Evolutionary conservation across 2,888 invertebrate genomes (phyloP).

Genomic region (Odontocerum albicorne): DNA sequence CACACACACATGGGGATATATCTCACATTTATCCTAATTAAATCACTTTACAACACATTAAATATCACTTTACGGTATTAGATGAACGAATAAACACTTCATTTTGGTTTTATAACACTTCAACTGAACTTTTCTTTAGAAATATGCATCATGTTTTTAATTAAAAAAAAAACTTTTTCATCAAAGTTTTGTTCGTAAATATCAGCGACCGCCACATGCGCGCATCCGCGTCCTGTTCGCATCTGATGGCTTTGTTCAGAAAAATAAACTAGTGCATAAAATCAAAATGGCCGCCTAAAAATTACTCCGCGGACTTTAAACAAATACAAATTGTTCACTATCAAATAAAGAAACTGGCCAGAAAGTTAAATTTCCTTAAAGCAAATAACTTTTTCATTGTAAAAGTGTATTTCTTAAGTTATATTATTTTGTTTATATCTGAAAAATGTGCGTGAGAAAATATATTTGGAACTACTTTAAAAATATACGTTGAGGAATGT

Average conservation of each 20-base stretch:
- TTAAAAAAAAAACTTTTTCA: slow-evolving; percentile 39
- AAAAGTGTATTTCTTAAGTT: neutral
- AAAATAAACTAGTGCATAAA: slow-evolving; percentile 57
- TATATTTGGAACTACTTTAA: slow-evolving; percentile 32
- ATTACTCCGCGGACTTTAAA: slow-evolving; percentile 32
- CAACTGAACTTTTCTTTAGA: slow-evolving; percentile 29
- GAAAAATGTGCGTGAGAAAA: slow-evolving; percentile 33
- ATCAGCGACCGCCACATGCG: slow-evolving; percentile 41
- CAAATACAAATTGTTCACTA: slow-evolving; percentile 15
- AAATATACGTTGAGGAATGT: slow-evolving; percentile 48
- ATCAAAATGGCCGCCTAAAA: slow-evolving; percentile 56
- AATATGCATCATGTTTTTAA: slow-evolving; percentile 22
- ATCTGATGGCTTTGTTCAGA: slow-evolving; percentile 61
- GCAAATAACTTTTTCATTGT: slow-evolving; percentile 8
- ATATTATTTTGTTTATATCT: neutral
- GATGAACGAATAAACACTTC: slow-evolving; percentile 58
- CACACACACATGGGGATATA: slow-evolving; percentile 57
- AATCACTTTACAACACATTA: slow-evolving; percentile 49
- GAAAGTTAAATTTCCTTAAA: neutral
- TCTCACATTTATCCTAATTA: slow-evolving; percentile 53
- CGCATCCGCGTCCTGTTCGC: slow-evolving; percentile 60
- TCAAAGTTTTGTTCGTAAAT: slow-evolving; percentile 16
- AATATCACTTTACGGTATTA: slow-evolving; percentile 57
- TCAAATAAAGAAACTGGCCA: neutral
- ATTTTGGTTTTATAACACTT: slow-evolving; percentile 57